A percentile compares a stretch with the other conserved stretches of the same genome.
Conservation (phyloP, 2,113 vertebrate genomes). For the Riparia riparia region DNA sequence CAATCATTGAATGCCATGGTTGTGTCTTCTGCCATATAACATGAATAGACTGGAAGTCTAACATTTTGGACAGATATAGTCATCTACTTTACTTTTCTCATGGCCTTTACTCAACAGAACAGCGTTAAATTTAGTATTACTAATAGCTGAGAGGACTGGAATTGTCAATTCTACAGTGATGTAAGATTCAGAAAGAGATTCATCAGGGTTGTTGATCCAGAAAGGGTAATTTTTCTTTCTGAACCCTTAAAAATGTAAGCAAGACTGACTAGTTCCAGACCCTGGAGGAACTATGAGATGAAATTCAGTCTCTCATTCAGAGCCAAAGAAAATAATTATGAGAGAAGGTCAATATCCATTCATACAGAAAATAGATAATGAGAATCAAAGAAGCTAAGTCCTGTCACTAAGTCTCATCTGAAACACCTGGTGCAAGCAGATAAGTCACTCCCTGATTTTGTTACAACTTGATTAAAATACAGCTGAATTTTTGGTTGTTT, state of each 20-base stretch:
- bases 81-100: not conserved
- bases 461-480: not conserved
- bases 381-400: not conserved
- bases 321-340: not conserved
- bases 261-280: not conserved
- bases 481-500: not conserved
- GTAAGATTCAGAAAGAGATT: not conserved
- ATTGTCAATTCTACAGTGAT: not conserved
- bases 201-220: not conserved
- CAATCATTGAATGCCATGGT: not conserved
- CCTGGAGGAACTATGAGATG: not conserved
- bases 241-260: not conserved
- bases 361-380: not conserved
- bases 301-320: not conserved
- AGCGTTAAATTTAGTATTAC: not conserved
- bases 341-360: not conserved
- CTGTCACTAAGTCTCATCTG: not conserved
- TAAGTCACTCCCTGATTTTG: not conserved
- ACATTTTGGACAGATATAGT: not conserved
- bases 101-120: not conserved
- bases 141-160: not conserved
- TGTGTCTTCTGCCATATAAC: not conserved
- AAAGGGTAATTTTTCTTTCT: not conserved
- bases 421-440: not conserved
- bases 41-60: not conserved